phyloP scores from a whole-genome alignment of 2,888 invertebrate species.

The Microctonus aethiopoides region DNA sequence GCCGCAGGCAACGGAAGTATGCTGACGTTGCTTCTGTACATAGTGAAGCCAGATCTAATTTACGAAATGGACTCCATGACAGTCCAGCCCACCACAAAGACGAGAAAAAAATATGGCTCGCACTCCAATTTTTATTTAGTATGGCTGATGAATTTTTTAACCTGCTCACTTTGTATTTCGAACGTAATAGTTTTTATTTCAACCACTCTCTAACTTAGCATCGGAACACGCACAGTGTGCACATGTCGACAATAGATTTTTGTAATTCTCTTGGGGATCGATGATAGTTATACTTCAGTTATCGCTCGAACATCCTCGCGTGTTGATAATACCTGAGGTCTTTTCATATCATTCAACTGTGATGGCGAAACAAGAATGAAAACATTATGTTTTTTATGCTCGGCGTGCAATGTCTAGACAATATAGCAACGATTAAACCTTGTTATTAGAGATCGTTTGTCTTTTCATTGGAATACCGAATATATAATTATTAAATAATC shows the following conservation, averaged over 20 bases:
- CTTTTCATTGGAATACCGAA: not conserved
- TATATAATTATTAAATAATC: too few relatives aligned
- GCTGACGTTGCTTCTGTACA: not conserved
- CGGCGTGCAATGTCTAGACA: not conserved
- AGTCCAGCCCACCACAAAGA: not conserved
- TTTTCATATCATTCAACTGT: conserved; percentile 8
- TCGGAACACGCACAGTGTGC: not conserved
- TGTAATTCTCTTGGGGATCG: not conserved
- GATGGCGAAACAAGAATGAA: conserved; percentile 14
- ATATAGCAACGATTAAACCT: conserved; percentile 1
- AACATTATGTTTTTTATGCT: not conserved
- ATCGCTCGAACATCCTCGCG: conserved; percentile 23
- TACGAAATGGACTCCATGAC: conserved; percentile 33
- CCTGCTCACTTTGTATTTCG: not conserved
- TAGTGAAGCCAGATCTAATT: conserved; percentile 29
- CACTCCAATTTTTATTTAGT: conserved; percentile 30
- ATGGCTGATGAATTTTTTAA: not conserved
- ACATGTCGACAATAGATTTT: not conserved
- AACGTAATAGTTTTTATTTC: not conserved
- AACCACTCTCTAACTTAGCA: not conserved
- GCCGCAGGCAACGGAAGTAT: conserved; percentile 24
- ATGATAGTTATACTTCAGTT: conserved; percentile 12
- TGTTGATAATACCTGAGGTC: conserved; percentile 16
- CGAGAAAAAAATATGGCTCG: conserved; percentile 28
- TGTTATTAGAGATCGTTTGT: conserved; percentile 18